Base-by-base conservation (phyloP, 1,140 invertebrate genomes). In the Drosophila sucinea region DNA sequence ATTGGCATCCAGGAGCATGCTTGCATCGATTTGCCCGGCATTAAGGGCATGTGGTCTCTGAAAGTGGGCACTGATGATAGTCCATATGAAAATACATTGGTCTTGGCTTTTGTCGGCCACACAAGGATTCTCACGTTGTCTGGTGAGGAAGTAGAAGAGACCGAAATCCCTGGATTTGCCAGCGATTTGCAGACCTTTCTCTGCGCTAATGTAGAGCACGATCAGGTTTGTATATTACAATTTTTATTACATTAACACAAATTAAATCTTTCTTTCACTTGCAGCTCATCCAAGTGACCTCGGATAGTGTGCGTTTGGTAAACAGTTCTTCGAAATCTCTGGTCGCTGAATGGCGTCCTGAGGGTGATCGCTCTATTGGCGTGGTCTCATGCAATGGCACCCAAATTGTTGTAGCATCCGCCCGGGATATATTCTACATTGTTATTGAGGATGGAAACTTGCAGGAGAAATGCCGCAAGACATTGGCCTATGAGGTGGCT, bases 1-100 rank as follows among this genome's bases (percentile, higher is more conserved):
- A 99, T 99, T 91, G 98, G 98, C 3, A 99, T 99, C 61, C 97
- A 99, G 91, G 98, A 99, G 92, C 97, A 98, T 92, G 98, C 98
- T 0, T 98, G 96, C 57, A 99, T 99, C 79, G 99, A 99, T 94
- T 93, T 99, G 64, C 95, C 97, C 11, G 98, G 98, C 32, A 99
- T 99, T 58, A 99, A 99, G 93, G 98, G 98, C 66, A 98, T 99
- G 94, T 99, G 98, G 98, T 96, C 98, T 1, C 93, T 99, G 5
- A 96, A 96, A 73, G 94, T 98, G 10, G 95, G 95, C 4, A 94
- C 94, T 4, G 93, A 93, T 76, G 92, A 92, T 7, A 85, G 81
- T 3, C 72, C 91, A 35, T 91, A 85, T 69, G 98, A 99, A 85
- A 98, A 99, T 87, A 98, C 97, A 1, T 92, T 99, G 2, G 97